A percentile compares a stretch with the other conserved stretches of the same genome.
These are phyloP conservation scores for Planococcus citri DNA, from an alignment of 1,140 invertebrate genomes.

Conservation along the genomic window DNA sequence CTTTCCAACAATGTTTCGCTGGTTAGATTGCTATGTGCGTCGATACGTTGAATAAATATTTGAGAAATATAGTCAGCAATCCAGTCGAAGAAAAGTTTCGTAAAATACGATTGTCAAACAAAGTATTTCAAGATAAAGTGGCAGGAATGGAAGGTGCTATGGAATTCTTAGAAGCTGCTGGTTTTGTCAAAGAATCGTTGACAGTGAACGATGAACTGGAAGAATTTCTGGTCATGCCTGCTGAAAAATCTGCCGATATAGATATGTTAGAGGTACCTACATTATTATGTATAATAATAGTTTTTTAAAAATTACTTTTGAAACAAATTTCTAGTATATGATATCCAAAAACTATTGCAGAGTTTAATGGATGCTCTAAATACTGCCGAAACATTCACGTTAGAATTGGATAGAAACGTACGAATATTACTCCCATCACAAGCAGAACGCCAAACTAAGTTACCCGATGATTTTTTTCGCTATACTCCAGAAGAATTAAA, in stretches of 20 bases:
- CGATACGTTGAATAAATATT: slow-evolving; percentile 74
- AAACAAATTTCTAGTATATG: too few relatives aligned
- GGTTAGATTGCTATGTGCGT: slow-evolving; percentile 59
- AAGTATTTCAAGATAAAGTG: slow-evolving; percentile 67
- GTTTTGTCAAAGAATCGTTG: slow-evolving; percentile 48
- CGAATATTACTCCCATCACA: slow-evolving; percentile 71
- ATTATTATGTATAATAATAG: too few relatives aligned
- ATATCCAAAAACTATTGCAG: slow-evolving; percentile 27
- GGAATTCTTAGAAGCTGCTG: slow-evolving; percentile 71
- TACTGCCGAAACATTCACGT: slow-evolving; percentile 62
- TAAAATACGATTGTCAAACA: slow-evolving; percentile 77
- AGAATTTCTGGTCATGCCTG: slow-evolving; percentile 49
- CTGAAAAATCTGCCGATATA: slow-evolving; percentile 38
- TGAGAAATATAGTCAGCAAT: slow-evolving; percentile 78
- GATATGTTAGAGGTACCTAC: slow-evolving; percentile 41
- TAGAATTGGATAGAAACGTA: slow-evolving; percentile 71
- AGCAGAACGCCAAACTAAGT: slow-evolving; percentile 47
- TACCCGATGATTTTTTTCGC: slow-evolving; percentile 72
- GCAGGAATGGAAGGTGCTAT: slow-evolving; percentile 59
- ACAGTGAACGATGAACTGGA: slow-evolving; percentile 37
- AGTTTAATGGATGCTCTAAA: slow-evolving; percentile 60
- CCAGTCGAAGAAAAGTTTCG: slow-evolving; percentile 79
- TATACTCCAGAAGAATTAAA: slow-evolving; percentile 69
- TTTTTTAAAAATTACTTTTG: too few relatives aligned
- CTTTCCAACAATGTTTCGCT: background rate